Evolutionary conservation across 2,113 vertebrate species (phyloP).

Genomic region (Myrmophylax atrothorax): DNA sequence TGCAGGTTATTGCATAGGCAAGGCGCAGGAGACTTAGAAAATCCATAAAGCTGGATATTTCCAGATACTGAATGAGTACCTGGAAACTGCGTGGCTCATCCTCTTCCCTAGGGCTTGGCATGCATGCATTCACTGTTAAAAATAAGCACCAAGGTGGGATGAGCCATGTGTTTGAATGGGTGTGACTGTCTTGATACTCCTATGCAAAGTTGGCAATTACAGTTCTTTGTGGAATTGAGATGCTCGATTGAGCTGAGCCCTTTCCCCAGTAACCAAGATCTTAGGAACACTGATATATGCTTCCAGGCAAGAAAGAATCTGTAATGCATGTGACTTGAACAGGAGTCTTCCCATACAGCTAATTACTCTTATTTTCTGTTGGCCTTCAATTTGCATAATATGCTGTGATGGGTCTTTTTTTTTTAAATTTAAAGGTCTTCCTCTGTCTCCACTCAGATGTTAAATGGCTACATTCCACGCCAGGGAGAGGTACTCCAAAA

Average conservation of each 20-base stretch:
- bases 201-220: neutral
- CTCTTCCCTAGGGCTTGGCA: neutral
- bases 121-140: fast-evolving
- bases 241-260: neutral
- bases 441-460: neutral
- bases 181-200: neutral
- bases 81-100: fast-evolving
- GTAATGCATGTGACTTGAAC: neutral
- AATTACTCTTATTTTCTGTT: neutral
- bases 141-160: neutral
- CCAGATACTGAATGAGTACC: neutral
- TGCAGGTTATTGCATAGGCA: neutral
- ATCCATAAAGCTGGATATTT: neutral
- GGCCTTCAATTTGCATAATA: neutral
- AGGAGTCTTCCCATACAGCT: neutral
- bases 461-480: neutral
- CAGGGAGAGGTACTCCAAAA: neutral
- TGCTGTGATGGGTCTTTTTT: neutral
- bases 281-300: neutral
- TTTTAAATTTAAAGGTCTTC: neutral
- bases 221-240: neutral
- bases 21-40: neutral
- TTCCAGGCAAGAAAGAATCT: neutral
- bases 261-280: neutral
- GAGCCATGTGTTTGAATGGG: neutral